phyloP scores from a whole-genome alignment of 2,113 vertebrate genomes.

The Plotosus lineatus region DNA sequence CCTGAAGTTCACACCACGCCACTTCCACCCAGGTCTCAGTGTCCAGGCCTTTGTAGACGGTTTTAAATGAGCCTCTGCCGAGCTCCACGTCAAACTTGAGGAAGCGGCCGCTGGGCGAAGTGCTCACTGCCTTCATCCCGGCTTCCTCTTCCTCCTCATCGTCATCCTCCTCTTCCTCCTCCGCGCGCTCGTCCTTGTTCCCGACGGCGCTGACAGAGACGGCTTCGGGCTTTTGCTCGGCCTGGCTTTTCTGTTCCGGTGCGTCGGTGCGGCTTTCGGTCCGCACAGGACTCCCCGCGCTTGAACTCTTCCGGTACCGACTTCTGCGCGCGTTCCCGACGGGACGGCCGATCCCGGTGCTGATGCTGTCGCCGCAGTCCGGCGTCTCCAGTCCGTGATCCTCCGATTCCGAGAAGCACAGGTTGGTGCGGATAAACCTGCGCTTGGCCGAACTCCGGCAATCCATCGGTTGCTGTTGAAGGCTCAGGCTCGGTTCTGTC shows the following conservation, averaged over 20 bases:
- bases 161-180: constrained; percentile 85
- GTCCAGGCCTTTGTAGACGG: constrained; percentile 96
- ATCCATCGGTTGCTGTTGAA: constrained; percentile 61
- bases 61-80: constrained; percentile 97
- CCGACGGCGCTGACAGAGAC: constrained; percentile 58
- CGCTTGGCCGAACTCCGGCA: constrained; percentile 77
- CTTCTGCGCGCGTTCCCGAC: constrained; percentile 50
- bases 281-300: constrained; percentile 60
- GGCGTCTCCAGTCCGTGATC: constrained; percentile 77
- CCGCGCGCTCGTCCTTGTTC: constrained; percentile 42
- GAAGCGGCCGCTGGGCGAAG: constrained; percentile 91
- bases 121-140: constrained; percentile 94
- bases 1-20: constrained; percentile 98
- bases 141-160: constrained; percentile 83
- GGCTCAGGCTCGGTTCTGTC: constrained; percentile 66
- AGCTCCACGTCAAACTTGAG: constrained; percentile 99
- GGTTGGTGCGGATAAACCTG: constrained; percentile 85
- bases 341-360: neutral
- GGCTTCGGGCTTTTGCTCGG: constrained; percentile 50
- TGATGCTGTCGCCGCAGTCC: constrained; percentile 68
- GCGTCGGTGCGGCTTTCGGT: constrained; percentile 53
- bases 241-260: constrained; percentile 64
- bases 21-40: constrained; percentile 98
- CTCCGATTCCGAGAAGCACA: constrained; percentile 89
- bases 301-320: constrained; percentile 59